Evolutionary conservation across 1,140 invertebrate genomes (phyloP).

Genomic region (Melipona quadrifasciata): DNA sequence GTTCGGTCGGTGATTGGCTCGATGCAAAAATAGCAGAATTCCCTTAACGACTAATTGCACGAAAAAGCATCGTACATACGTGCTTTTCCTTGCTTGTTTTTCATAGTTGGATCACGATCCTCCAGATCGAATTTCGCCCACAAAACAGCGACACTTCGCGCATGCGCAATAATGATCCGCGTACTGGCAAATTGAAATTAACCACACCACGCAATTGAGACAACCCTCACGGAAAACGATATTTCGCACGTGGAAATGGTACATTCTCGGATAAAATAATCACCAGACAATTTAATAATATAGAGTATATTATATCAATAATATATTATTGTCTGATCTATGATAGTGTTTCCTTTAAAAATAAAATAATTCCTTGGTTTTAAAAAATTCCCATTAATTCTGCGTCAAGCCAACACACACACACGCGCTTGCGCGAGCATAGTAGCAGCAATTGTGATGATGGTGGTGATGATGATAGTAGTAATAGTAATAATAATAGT

Average conservation of each 20-base stretch:
- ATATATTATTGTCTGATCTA: constrained; percentile 34
- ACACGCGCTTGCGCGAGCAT: constrained; percentile 7
- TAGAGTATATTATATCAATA: not conserved
- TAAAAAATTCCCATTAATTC: not conserved
- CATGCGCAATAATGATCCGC: not conserved
- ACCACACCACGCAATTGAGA: not conserved
- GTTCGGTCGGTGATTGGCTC: constrained; percentile 24
- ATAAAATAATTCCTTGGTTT: not conserved
- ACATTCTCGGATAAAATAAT: not conserved
- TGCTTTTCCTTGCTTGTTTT: not conserved
- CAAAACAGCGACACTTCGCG: not conserved
- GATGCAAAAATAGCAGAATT: constrained; percentile 32
- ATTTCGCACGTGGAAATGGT: not conserved
- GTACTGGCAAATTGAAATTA: not conserved
- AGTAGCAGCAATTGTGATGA: not conserved
- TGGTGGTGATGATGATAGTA: not conserved
- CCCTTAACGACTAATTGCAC: not conserved
- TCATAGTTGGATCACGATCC: too few species aligned
- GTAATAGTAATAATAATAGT: too few species aligned
- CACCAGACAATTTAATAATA: constrained; percentile 21
- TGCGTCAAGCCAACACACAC: constrained; percentile 6
- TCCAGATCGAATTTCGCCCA: too few species aligned
- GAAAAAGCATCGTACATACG: not conserved
- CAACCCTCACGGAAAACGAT: not conserved
- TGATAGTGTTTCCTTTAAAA: not conserved